A percentile compares a stretch with the other conserved stretches of the same genome.
Evolutionary conservation across 2,797 vertebrate species (phyloP).

Genomic region (Euthynnus affinis): DNA sequence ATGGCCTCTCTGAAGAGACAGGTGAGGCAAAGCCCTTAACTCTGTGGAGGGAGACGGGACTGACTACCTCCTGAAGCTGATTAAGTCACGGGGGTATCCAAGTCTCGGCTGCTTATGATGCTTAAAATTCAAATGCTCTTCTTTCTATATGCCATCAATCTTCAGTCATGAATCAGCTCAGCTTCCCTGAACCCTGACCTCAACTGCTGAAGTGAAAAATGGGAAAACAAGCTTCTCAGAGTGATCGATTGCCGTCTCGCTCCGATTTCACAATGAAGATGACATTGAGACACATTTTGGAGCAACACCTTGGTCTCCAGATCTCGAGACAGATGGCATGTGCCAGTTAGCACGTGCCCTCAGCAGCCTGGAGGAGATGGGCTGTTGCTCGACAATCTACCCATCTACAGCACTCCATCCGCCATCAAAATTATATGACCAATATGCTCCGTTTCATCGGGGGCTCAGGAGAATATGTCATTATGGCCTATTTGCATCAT

Average conservation of each 20-base stretch:
- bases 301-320: slow-evolving; percentile 61
- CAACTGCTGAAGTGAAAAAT: slow-evolving; percentile 34
- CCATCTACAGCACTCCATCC: slow-evolving; percentile 30
- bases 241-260: slow-evolving; percentile 29
- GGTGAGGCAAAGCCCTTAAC: slow-evolving; percentile 54
- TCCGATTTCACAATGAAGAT: slow-evolving; percentile 37
- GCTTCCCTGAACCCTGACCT: slow-evolving; percentile 36
- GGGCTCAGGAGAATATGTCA: slow-evolving; percentile 39
- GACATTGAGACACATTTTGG: slow-evolving; percentile 42
- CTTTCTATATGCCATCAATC: background rate
- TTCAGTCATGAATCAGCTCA: slow-evolving; percentile 9
- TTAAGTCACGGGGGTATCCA: slow-evolving; percentile 48
- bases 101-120: slow-evolving; percentile 43
- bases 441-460: slow-evolving; percentile 61
- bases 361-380: slow-evolving; percentile 43
- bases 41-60: slow-evolving; percentile 18
- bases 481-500: slow-evolving; percentile 60
- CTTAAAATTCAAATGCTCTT: slow-evolving; percentile 34
- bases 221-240: slow-evolving; percentile 27
- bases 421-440: slow-evolving; percentile 66
- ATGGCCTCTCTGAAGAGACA: slow-evolving; percentile 66
- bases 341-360: slow-evolving; percentile 59
- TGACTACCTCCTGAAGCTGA: slow-evolving; percentile 49
- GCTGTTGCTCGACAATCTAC: slow-evolving; percentile 40
- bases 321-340: slow-evolving; percentile 71